A percentile compares a stretch with the other conserved stretches of the same genome.
Conservation (phyloP, 92 coral and sea anemone genomes). For the Porites cylindrica region DNA sequence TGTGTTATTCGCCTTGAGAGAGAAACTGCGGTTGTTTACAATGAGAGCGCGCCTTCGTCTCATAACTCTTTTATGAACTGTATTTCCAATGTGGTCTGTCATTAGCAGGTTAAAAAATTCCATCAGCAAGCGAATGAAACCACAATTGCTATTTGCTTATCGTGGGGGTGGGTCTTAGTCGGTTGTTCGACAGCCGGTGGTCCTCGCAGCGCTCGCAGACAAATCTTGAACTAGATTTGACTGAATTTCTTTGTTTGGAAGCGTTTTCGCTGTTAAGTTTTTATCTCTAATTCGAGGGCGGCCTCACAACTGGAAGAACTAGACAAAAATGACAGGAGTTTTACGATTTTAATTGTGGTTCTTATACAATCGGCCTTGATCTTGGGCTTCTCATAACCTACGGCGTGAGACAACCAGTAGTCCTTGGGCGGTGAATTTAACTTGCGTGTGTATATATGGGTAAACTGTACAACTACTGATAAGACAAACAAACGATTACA, state of each 20-base stretch:
- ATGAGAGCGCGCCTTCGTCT: conserved; percentile 19
- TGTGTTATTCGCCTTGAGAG: background rate
- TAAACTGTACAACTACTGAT: background rate
- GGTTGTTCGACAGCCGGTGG: background rate
- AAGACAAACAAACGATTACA: background rate
- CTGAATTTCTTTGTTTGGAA: too few species aligned
- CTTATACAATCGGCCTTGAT: too few species aligned
- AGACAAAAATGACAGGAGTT: too few species aligned
- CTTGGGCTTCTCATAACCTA: too few species aligned
- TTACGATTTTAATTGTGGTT: too few species aligned
- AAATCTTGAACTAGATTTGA: too few species aligned
- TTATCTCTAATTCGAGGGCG: too few species aligned
- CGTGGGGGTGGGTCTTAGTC: conserved; percentile 18
- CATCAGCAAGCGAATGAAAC: conserved; percentile 32
- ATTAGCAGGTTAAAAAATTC: conserved; percentile 44
- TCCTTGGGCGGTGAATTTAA: background rate
- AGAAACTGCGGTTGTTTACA: conserved; percentile 47
- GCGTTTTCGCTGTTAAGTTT: too few species aligned
- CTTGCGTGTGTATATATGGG: background rate
- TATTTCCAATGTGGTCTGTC: conserved; percentile 43
- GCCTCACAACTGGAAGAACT: too few species aligned
- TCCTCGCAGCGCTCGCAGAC: too few species aligned
- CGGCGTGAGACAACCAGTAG: too few species aligned
- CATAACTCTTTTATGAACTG: conserved; percentile 52
- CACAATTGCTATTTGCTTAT: conserved; percentile 6